These are phyloP conservation scores for Myiopsitta monachus DNA, from an alignment of 2,113 vertebrate species.

Conservation along the genomic window DNA sequence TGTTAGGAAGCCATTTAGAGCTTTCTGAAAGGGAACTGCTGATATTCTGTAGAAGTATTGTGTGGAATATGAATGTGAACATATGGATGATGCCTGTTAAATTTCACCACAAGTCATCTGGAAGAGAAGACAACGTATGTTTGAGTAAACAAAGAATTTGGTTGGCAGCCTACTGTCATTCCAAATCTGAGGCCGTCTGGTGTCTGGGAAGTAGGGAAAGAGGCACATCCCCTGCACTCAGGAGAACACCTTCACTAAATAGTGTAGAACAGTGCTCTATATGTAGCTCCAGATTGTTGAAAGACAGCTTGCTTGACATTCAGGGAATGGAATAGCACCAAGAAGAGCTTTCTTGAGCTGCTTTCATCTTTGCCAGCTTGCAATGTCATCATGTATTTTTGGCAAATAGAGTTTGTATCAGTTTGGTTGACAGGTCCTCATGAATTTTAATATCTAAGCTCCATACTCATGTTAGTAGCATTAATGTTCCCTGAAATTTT, in stretches of 20 bases:
- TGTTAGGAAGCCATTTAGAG: neutral
- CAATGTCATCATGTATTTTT: conserved; percentile 72
- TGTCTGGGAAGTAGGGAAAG: conserved; percentile 13
- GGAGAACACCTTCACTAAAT: conserved; percentile 31
- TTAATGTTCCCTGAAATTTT: conserved; percentile 34
- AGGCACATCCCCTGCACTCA: neutral
- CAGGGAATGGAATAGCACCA: conserved; percentile 58
- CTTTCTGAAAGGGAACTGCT: conserved; percentile 4
- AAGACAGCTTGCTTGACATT: conserved; percentile 72
- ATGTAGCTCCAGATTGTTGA: conserved; percentile 60
- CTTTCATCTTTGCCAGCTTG: conserved; percentile 73
- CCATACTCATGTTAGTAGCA: conserved; percentile 67
- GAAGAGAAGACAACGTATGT: conserved; percentile 58
- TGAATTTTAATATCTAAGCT: conserved; percentile 78
- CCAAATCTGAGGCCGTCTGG: conserved; percentile 27
- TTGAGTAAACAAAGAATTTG: conserved; percentile 59
- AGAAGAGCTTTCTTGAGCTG: conserved; percentile 61
- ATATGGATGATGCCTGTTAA: conserved; percentile 35
- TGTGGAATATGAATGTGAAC: conserved; percentile 63
- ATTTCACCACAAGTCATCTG: conserved; percentile 62
- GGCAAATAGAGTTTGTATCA: conserved; percentile 74
- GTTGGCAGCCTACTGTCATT: conserved; percentile 59
- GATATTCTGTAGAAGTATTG: conserved; percentile 38
- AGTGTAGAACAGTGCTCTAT: neutral
- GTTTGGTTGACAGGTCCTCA: conserved; percentile 73